phyloP scores from a whole-genome alignment of 2,797 vertebrate species.

The Dicrostonyx torquatus region DNA sequence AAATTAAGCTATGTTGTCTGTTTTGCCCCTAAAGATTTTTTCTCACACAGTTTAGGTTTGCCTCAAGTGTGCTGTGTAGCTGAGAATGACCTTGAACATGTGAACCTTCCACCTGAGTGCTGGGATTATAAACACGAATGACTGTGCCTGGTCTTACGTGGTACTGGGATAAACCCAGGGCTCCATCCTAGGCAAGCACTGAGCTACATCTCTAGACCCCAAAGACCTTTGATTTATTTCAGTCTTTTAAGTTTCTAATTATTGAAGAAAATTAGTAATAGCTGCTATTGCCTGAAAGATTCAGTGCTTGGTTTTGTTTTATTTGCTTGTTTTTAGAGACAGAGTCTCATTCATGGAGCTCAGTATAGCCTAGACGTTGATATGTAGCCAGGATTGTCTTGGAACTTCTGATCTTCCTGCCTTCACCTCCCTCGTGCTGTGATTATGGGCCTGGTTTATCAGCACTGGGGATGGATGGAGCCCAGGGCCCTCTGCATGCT shows the following conservation, averaged over 20 bases:
- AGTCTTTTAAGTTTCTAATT: slow-evolving; percentile 27
- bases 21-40: neutral
- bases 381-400: neutral
- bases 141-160: neutral
- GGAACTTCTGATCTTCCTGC: neutral
- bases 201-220: neutral
- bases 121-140: neutral
- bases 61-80: neutral
- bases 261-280: slow-evolving; percentile 38
- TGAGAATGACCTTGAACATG: neutral
- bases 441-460: neutral
- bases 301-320: slow-evolving; percentile 28
- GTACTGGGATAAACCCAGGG: neutral
- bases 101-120: neutral
- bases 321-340: neutral
- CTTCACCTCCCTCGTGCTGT: neutral
- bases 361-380: neutral
- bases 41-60: neutral
- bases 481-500: neutral
- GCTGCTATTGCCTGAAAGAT: neutral
- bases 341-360: neutral
- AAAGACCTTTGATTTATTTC: neutral
- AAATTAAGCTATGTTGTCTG: slow-evolving; percentile 29
- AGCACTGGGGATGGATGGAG: neutral
- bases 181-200: neutral